These are phyloP conservation scores for Mungos mungo DNA, from an alignment of 2,113 vertebrate genomes.

Conservation along the genomic window DNA sequence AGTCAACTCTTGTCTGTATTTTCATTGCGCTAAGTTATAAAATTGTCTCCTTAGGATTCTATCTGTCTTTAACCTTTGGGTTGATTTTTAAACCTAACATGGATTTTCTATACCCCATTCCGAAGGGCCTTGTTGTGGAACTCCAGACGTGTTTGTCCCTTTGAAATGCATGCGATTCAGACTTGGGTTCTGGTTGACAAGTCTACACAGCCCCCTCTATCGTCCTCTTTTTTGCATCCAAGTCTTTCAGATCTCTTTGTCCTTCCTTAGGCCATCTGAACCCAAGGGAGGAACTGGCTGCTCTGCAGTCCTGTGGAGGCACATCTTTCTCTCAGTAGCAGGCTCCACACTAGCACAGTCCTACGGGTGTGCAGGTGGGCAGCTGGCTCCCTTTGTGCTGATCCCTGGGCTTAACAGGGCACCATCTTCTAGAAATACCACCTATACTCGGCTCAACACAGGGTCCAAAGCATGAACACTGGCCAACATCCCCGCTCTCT, in stretches of 20 bases:
- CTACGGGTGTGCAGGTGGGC: too few species aligned
- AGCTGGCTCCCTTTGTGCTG: not conserved
- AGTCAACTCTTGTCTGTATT: not conserved
- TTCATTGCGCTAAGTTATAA: not conserved
- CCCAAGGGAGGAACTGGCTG: not conserved
- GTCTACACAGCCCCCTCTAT: not conserved
- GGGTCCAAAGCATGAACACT: not conserved
- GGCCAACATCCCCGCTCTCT: not conserved
- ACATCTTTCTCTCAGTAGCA: not conserved
- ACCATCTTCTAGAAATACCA: too few species aligned
- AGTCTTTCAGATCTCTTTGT: not conserved
- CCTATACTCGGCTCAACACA: not conserved
- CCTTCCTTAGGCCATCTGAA: not conserved
- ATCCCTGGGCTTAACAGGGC: not conserved
- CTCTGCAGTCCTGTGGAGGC: not conserved
- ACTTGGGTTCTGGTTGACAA: not conserved
- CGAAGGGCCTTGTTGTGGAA: not conserved
- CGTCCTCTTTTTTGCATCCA: not conserved
- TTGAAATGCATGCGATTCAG: not conserved
- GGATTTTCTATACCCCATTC: not conserved
- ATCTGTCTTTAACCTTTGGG: not conserved
- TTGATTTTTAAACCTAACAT: not conserved
- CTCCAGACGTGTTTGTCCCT: not conserved
- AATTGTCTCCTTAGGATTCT: not conserved
- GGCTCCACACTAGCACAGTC: accelerated